Evolutionary conservation across 2,888 invertebrate species (phyloP).

Genomic region (Zygothrica quintamaculata): DNA sequence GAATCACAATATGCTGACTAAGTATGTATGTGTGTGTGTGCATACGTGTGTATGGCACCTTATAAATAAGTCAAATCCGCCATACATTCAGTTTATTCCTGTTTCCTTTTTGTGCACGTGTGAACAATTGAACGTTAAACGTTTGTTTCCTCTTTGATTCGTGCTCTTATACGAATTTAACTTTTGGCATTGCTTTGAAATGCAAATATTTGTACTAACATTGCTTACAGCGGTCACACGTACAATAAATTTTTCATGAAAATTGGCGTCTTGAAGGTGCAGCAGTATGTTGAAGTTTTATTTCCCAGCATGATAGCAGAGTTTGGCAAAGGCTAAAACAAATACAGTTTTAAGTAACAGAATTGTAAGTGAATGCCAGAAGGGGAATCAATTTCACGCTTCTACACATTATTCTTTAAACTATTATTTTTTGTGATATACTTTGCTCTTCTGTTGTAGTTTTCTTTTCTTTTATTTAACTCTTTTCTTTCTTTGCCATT

Average conservation of each 20-base stretch:
- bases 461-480: slow-evolving; percentile 51
- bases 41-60: slow-evolving; percentile 42
- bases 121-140: slow-evolving; percentile 57
- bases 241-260: slow-evolving; percentile 18
- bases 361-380: slow-evolving; percentile 52
- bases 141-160: slow-evolving; percentile 46
- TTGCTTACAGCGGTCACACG: too few relatives aligned
- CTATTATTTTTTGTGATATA: slow-evolving; percentile 1
- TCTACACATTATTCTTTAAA: slow-evolving; percentile 27
- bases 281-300: slow-evolving; percentile 23
- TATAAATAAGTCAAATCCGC: slow-evolving; percentile 57
- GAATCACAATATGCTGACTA: slow-evolving; percentile 44
- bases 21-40: background rate
- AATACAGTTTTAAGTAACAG: slow-evolving; percentile 46
- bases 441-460: background rate
- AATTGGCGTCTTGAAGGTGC: slow-evolving; percentile 18
- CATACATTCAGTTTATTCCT: slow-evolving; percentile 22
- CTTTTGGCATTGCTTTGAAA: slow-evolving; percentile 24
- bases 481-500: slow-evolving; percentile 28
- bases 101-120: slow-evolving; percentile 37
- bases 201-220: slow-evolving; percentile 20
- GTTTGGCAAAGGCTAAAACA: slow-evolving; percentile 50
- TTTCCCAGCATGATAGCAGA: slow-evolving; percentile 8
- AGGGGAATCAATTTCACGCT: slow-evolving; percentile 73
- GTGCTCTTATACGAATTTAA: slow-evolving; percentile 20